Evolutionary conservation across 2,113 vertebrate species (phyloP), one percentile per base, ranked within the genome.

Genomic region (Leucopsar rothschildi): DNA sequence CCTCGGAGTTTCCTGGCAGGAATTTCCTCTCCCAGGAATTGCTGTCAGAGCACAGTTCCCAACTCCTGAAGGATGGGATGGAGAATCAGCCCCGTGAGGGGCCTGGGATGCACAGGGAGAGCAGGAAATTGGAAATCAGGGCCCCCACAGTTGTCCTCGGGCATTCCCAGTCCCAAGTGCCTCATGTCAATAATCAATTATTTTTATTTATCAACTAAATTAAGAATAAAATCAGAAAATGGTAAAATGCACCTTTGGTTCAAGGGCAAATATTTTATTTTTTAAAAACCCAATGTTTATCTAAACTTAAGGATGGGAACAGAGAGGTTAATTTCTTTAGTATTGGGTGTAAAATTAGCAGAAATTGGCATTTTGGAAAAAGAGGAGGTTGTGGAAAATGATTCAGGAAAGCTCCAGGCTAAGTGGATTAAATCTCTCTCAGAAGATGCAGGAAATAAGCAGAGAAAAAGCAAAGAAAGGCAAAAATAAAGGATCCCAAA

Each of bases 81-180:
- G 31, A 24, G 15, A 27, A 47, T 55, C 53, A 81, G 73, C 69
- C 19, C 52, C 77, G 4, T 0, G 13, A 60, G n/a, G 8, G 21
- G 22, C 16, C 55, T 8, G 24, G 55, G 5, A 24, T 17, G n/a
- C 19, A 3, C 31, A 49, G 3, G 4, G 2, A 69, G 71, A 64
- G 50, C 35, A 82, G 65, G 45, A 65, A 57, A 57, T 31, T 5
- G 27, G 76, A n/a, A 65, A 47, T 75, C 2, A 8, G 6, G 13
- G 29, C 11, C 5, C 49, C 8, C 17, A 35, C 15, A 11, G 28
- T 9, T 65, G 35, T 25, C 25, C 52, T 28, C 0, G 0, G 59
- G 60, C n/a, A 35, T 50, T 75, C 68, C 60, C 52, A 65, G 45
- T 55, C 33, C 29, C 79, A 52, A 18, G 16, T 24, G 39, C n/a